These are phyloP conservation scores for Pachyramphus minor DNA, from an alignment of 2,113 vertebrate species.

Conservation along the genomic window DNA sequence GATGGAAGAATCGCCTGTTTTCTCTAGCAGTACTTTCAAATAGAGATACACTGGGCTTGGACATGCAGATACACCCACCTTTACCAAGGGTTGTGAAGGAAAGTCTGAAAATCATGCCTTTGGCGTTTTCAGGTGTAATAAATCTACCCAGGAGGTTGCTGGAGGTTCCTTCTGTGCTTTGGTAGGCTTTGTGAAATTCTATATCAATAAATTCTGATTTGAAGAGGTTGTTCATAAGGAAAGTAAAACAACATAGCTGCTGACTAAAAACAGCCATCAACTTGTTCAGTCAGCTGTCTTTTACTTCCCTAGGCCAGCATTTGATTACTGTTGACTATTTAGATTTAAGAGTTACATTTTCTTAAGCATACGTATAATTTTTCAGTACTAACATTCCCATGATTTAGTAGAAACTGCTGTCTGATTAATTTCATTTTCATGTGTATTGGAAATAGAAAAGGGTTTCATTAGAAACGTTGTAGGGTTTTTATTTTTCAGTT, in stretches of 20 bases:
- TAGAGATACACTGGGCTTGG: neutral
- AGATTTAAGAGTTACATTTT: neutral
- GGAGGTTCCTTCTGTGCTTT: neutral
- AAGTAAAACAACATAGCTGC: neutral
- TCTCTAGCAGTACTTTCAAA: neutral
- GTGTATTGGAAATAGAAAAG: neutral
- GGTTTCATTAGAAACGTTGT: neutral
- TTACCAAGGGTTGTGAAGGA: neutral
- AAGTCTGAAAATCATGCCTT: neutral
- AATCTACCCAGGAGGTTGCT: neutral
- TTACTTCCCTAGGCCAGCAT: neutral
- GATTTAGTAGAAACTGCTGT: neutral
- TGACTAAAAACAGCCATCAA: neutral
- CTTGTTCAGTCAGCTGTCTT: neutral
- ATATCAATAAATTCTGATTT: neutral
- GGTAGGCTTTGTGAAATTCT: neutral
- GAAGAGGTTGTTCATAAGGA: neutral
- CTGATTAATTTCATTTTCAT: neutral
- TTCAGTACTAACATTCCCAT: neutral
- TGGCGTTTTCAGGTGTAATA: neutral
- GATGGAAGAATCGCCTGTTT: neutral
- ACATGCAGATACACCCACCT: neutral
- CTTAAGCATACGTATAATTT: neutral
- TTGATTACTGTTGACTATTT: neutral
- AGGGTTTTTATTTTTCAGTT: neutral